Conservation (phyloP, 2,888 invertebrate genomes). For the Heliconius cydno region DNA sequence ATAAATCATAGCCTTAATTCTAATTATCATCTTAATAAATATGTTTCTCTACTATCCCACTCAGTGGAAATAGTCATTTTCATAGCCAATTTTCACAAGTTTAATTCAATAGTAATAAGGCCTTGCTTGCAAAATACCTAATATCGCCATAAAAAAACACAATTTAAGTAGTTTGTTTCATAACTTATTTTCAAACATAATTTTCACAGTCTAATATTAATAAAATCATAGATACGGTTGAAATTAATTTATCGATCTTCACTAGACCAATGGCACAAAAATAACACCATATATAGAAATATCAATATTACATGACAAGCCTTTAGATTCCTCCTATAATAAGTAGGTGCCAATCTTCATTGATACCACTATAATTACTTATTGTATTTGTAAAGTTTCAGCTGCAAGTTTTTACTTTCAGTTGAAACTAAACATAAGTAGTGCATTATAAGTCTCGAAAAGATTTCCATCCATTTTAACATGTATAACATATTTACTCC, state of each 20-base stretch:
- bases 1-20: slow-evolving; percentile 26
- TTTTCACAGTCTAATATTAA: slow-evolving; percentile 15
- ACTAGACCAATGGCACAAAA: slow-evolving; percentile 21
- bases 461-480: background rate
- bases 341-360: background rate
- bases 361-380: background rate
- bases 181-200: background rate
- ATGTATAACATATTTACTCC: background rate
- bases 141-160: slow-evolving; percentile 2
- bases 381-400: background rate
- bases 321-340: background rate
- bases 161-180: background rate
- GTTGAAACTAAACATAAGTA: background rate
- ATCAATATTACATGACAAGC: background rate
- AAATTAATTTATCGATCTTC: slow-evolving; percentile 1
- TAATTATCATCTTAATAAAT: slow-evolving; percentile 8
- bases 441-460: background rate
- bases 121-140: background rate
- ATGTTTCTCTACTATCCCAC: background rate
- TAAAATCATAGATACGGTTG: slow-evolving; percentile 9
- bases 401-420: background rate
- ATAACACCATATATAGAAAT: background rate
- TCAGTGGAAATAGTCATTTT: slow-evolving; percentile 19
- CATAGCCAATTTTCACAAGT: slow-evolving; percentile 20
- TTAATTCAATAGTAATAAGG: background rate